These are phyloP conservation scores for Halichoeres trimaculatus DNA, from an alignment of 2,113 vertebrate species.

Conservation along the genomic window DNA sequence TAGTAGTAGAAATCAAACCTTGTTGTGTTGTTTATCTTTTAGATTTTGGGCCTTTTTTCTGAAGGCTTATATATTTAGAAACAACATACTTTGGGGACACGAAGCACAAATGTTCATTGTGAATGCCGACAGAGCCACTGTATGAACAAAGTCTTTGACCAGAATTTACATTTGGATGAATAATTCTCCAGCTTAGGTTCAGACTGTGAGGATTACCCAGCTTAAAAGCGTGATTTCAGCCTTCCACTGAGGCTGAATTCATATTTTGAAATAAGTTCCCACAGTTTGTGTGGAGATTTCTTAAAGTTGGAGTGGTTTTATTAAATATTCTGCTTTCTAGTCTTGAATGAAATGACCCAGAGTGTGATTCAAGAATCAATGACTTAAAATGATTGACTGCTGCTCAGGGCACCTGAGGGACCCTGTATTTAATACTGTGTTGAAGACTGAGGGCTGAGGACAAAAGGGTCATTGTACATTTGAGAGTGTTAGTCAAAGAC, in stretches of 20 bases:
- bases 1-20: not conserved
- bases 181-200: conserved; percentile 5
- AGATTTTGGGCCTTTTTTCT: not conserved
- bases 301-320: conserved; percentile 1
- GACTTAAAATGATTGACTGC: conserved; percentile 34
- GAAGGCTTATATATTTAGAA: no score
- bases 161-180: conserved; percentile 25
- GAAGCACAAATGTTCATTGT: not conserved
- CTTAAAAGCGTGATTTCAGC: not conserved
- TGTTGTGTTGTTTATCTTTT: not conserved
- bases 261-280: not conserved
- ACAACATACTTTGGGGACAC: no score
- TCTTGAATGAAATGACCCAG: conserved; percentile 27
- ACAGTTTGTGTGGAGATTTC: not conserved
- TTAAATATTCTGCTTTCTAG: not conserved
- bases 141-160: conserved; percentile 11
- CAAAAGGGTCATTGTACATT: conserved; percentile 53
- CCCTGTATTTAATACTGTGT: conserved; percentile 43
- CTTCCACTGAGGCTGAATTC: not conserved
- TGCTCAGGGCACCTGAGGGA: conserved; percentile 28
- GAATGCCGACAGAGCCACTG: not conserved
- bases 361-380: conserved; percentile 15
- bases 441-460: conserved; percentile 42
- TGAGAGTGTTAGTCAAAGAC: conserved; percentile 20
- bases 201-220: not conserved